phyloP scores from a whole-genome alignment of 2,888 invertebrate species.

The Lymantria dispar region DNA sequence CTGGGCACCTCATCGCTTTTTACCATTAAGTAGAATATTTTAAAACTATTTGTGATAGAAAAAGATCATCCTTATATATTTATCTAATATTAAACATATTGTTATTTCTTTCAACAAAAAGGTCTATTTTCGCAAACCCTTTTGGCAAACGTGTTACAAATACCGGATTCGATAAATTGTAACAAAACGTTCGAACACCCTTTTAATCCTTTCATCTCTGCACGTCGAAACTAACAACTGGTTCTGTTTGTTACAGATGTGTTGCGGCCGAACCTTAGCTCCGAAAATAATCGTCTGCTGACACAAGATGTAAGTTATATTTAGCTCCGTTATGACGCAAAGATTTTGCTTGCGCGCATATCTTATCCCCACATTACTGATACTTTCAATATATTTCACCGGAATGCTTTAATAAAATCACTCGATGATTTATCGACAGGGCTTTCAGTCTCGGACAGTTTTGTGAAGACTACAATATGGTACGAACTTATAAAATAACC shows the following conservation, averaged over 20 bases:
- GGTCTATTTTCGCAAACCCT: background rate
- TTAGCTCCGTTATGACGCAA: background rate
- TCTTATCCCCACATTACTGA: slow-evolving; percentile 2
- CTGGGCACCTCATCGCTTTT: no score
- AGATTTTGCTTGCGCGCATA: background rate
- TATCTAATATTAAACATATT: background rate
- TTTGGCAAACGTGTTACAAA: background rate
- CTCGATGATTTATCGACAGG: slow-evolving; percentile 10
- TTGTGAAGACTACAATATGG: slow-evolving; percentile 6
- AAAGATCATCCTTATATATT: no score
- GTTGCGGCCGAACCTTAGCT: background rate
- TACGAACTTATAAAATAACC: slow-evolving; percentile 9
- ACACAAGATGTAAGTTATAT: slow-evolving; percentile 33
- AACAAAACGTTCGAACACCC: background rate
- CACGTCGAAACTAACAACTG: slow-evolving; percentile 1
- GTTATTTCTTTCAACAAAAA: background rate
- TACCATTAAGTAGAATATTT: no score
- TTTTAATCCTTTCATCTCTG: background rate
- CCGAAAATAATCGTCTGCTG: slow-evolving; percentile 14
- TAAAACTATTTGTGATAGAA: no score
- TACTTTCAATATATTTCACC: slow-evolving; percentile 1
- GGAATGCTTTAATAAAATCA: slow-evolving; percentile 9
- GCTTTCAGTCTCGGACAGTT: slow-evolving; percentile 7
- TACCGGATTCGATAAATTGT: background rate
- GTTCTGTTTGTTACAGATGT: slow-evolving; percentile 27